phyloP scores from a whole-genome alignment of 2,888 invertebrate genomes.

The Drosophila subquinaria region DNA sequence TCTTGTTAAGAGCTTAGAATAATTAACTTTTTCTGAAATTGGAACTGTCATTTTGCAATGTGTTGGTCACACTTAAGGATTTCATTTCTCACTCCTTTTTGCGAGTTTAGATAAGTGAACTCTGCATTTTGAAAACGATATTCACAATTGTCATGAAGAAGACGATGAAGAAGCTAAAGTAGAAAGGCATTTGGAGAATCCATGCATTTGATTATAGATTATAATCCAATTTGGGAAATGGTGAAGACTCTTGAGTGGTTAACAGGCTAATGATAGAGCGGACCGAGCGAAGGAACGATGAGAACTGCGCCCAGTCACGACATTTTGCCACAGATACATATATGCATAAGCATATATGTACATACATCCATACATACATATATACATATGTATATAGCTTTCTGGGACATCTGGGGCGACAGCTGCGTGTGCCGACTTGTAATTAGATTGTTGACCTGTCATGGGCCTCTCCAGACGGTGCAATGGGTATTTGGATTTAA shows the following conservation, averaged over 20 bases:
- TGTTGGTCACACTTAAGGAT: not conserved
- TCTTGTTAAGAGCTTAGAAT: not conserved
- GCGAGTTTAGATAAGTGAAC: no score
- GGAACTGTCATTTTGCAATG: not conserved
- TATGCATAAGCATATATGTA: not conserved
- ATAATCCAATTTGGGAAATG: constrained; percentile 29
- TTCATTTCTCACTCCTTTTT: not conserved
- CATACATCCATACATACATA: not conserved
- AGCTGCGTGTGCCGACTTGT: constrained; percentile 59
- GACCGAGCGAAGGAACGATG: not conserved
- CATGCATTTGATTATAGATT: constrained; percentile 29
- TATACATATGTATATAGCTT: constrained; percentile 3
- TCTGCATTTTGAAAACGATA: not conserved
- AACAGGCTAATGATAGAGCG: constrained; percentile 6
- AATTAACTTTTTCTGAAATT: not conserved
- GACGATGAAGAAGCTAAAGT: not conserved
- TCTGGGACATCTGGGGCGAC: constrained; percentile 39
- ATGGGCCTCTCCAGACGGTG: constrained; percentile 9
- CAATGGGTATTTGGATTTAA: constrained; percentile 5
- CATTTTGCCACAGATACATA: constrained; percentile 19
- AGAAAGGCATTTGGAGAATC: not conserved
- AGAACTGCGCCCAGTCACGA: constrained; percentile 56
- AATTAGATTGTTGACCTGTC: constrained; percentile 62
- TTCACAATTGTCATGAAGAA: not conserved
- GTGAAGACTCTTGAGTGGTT: constrained; percentile 11